Base-by-base conservation (phyloP, 2,113 vertebrate species). In the Coptodon rendalli region DNA sequence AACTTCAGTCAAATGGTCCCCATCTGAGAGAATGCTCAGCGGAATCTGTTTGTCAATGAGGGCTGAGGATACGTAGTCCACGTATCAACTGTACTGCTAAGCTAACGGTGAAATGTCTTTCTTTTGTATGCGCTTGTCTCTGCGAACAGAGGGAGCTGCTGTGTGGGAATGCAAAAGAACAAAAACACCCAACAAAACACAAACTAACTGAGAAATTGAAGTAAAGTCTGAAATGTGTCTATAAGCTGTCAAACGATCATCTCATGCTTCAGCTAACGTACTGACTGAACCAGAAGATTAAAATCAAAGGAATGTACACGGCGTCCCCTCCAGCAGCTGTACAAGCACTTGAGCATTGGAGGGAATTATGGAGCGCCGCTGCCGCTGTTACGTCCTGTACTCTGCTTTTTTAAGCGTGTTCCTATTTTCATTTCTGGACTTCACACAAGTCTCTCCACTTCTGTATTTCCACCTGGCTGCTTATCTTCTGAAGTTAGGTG, bases 261-360 rank as follows among this genome's bases (percentile, higher is more conserved):
- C 16, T 91, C 83, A 73, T 82, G 89, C 89, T 88, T 92, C 86
- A 57, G 68, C 82, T n/a, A 83, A 76, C 10, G 73, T 40, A 84
- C 31, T 68, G 48, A 83, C 14, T 81, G 52, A 89, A 84, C 45
- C 36, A 78, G 29, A 80, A 38, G 61, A 87, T 90, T 88, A 52
- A 86, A 94, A 91, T 53, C 5, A 89, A 86, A 92, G 90, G 89
- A 95, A 95, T 90, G 93, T 91, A 81, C 80, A 84, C 89, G 68
- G 79, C 61, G 45, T 82, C 43, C 50, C 80, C 50, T 90, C 87
- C 52, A 34, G 71, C 81, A 79, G 40, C 84, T 56, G 48, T 14
- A 76, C 50, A 48, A 81, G 87, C 59, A 76, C 56, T 17, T 9
- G 11, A 76, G 85, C 71, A 54, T 76, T 2, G 38, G 61, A 88